Evolutionary conservation across 2,888 invertebrate species (phyloP).

Genomic region (Mythimna loreyi): DNA sequence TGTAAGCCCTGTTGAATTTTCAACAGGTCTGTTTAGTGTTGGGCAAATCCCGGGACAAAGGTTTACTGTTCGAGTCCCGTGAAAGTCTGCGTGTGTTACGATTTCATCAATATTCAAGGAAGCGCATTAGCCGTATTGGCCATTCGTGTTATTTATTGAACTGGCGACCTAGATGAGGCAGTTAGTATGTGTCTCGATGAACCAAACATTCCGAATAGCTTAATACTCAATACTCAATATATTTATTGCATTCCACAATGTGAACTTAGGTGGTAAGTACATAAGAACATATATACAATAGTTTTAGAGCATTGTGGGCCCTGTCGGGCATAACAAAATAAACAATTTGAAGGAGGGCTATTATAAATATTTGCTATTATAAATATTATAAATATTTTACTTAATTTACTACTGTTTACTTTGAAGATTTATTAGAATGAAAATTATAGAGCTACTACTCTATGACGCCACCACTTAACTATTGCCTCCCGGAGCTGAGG

Average conservation of each 20-base stretch:
- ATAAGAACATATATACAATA: no score
- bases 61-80: slow-evolving; percentile 4
- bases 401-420: slow-evolving; percentile 8
- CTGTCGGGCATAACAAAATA: no score
- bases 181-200: slow-evolving; percentile 15
- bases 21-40: slow-evolving; percentile 32
- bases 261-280: no score
- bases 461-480: background rate
- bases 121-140: slow-evolving; percentile 23
- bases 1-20: slow-evolving; percentile 49
- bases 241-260: no score
- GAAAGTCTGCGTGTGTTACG: slow-evolving; percentile 28
- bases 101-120: slow-evolving; percentile 44
- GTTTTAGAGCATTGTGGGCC: no score
- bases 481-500: no score
- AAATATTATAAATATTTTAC: no score
- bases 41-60: slow-evolving; percentile 26
- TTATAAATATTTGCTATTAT: no score
- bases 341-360: no score
- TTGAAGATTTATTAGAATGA: background rate
- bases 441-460: background rate
- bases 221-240: no score
- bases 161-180: slow-evolving; percentile 6
- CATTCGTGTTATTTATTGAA: slow-evolving; percentile 39
- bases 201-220: background rate